phyloP scores from a whole-genome alignment of 2,113 vertebrate species.

The Peromyscus californicus region DNA sequence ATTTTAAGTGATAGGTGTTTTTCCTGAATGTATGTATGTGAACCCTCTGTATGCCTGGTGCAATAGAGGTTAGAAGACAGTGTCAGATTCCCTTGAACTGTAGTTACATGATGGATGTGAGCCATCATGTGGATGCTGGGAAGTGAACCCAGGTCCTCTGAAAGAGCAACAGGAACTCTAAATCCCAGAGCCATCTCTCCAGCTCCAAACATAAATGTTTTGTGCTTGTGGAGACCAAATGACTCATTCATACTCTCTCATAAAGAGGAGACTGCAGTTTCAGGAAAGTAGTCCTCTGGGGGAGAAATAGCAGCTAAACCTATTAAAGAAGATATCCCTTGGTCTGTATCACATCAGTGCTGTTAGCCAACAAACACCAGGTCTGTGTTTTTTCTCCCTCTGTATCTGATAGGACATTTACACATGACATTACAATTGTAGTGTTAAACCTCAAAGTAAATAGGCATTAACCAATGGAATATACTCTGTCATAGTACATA shows the following conservation, averaged over 20 bases:
- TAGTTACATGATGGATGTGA: not conserved
- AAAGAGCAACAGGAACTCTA: not conserved
- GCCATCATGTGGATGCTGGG: not conserved
- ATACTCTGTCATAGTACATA: not conserved
- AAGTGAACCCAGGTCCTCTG: not conserved
- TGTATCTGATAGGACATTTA: not conserved
- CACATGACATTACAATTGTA: not conserved
- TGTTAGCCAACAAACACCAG: not conserved
- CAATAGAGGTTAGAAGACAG: not conserved
- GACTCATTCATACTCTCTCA: not conserved
- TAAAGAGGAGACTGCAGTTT: not conserved
- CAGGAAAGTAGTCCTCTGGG: not conserved
- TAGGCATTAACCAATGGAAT: not conserved
- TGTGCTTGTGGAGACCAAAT: not conserved
- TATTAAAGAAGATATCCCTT: not conserved
- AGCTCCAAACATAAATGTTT: not conserved
- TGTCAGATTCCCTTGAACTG: not conserved
- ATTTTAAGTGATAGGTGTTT: not conserved
- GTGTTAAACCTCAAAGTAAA: not conserved
- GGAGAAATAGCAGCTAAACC: not conserved
- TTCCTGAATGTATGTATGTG: not conserved
- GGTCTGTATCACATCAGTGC: not conserved
- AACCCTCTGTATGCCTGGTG: not conserved
- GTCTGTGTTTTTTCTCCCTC: not conserved
- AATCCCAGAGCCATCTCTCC: not conserved